phyloP scores from a whole-genome alignment of 2,888 invertebrate genomes.

The Drosophila neonasuta region DNA sequence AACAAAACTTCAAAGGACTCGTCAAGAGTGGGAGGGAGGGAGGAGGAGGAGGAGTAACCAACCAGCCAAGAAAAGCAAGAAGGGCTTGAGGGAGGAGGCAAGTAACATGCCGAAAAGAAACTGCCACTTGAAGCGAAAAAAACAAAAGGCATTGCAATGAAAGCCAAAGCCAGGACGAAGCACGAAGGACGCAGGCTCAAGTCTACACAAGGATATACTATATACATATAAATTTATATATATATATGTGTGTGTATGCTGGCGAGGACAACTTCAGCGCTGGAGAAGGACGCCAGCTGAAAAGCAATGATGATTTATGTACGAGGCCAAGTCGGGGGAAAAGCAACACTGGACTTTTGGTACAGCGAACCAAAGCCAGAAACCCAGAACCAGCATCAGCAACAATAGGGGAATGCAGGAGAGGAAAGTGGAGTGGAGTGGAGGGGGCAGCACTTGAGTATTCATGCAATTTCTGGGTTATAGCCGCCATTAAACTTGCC shows the following conservation, averaged over 20 bases:
- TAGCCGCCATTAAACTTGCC: constrained; percentile 73
- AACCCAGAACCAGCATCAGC: background rate
- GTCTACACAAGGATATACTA: constrained; percentile 1
- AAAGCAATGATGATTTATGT: constrained; percentile 77
- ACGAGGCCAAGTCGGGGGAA: constrained; percentile 62
- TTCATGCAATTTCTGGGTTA: constrained; percentile 78
- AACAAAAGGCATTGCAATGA: constrained; percentile 65
- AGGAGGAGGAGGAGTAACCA: constrained; percentile 2
- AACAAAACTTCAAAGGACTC: constrained; percentile 65
- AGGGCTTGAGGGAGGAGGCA: background rate
- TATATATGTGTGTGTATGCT: constrained; percentile 2
- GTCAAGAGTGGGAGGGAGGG: background rate
- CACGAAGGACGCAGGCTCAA: constrained; percentile 22
- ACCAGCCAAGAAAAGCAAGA: constrained; percentile 16
- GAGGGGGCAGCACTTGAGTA: constrained; percentile 64
- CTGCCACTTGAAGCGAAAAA: constrained; percentile 65
- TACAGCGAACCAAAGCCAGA: background rate
- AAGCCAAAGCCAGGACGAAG: constrained; percentile 35
- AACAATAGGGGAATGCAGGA: background rate
- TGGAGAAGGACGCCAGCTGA: constrained; percentile 61
- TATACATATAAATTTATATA: background rate
- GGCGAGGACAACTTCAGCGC: constrained; percentile 56
- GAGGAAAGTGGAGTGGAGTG: background rate
- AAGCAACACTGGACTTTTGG: constrained; percentile 39
- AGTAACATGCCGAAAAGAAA: constrained; percentile 59